Percentiles rank a stretch among this genome's conserved stretches.
phyloP scores from a whole-genome alignment of 2,888 invertebrate genomes.

The Agrilus cyanescens region DNA sequence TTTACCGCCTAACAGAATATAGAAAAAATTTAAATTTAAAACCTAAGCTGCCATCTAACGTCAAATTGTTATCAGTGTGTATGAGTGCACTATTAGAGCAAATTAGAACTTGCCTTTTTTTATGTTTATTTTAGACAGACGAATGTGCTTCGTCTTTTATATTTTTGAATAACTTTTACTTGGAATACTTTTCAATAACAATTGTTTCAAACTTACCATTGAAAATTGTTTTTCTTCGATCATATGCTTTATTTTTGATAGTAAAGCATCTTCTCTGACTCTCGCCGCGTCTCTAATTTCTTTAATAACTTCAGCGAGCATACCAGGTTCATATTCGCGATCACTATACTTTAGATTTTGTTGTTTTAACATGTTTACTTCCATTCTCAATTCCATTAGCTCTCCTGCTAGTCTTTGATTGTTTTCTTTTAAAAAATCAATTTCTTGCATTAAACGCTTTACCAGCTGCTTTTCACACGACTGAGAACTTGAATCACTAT shows the following conservation, averaged over 20 bases:
- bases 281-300: constrained; percentile 64
- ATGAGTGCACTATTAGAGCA: no score
- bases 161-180: no score
- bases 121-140: no score
- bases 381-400: constrained; percentile 60
- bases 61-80: no score
- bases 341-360: constrained; percentile 27
- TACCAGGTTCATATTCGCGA: constrained; percentile 54
- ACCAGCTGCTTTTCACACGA: constrained; percentile 47
- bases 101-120: no score
- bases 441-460: constrained; percentile 59
- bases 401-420: constrained; percentile 67
- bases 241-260: constrained; percentile 47
- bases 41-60: no score
- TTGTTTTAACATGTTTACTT: constrained; percentile 35
- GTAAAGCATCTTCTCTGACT: constrained; percentile 59
- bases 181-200: no score
- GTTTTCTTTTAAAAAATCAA: constrained; percentile 54
- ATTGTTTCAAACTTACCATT: constrained; percentile 29
- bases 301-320: constrained; percentile 58
- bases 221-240: constrained; percentile 43
- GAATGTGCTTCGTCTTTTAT: no score
- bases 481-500: constrained; percentile 38
- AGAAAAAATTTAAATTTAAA: no score
- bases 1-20: no score